Evolutionary conservation across 1,140 invertebrate genomes (phyloP), one percentile per base, ranked within the genome.

Genomic region (Zaprionus capensis): DNA sequence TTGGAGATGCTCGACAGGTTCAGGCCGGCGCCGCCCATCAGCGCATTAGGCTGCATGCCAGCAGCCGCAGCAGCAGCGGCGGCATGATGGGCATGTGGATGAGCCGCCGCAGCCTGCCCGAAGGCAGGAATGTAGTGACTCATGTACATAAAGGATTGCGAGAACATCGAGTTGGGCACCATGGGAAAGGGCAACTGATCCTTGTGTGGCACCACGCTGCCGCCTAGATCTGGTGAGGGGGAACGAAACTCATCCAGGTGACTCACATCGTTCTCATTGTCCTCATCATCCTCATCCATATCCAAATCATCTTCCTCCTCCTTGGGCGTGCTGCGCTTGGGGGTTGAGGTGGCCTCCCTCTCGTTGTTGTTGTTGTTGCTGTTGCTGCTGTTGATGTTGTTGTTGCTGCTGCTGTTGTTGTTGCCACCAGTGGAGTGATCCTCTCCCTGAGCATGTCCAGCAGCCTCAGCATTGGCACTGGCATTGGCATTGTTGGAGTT

Each of bases 81-180:
- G 3, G 88, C 88, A 74, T 92, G 91, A 92, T 81, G 93, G 36
- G 24, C 92, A 93, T 92, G 87, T 92, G 91, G 78, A 93, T 92
- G 84, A 6, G 77, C 91, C 84, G 73, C 93, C 14, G 62, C 93
- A 53, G 82, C 93, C 93, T 93, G 90, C 93, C 91, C 80, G 93
- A 92, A 88, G 17, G 91, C 91, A 53, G 95, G 96, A 86, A 97
- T 96, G 91, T 97, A 97, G 85, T 97, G 97, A 79, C 96, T 97
- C 97, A 98, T 97, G 91, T 97, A 97, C 96, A 97, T 97, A 80
- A 98, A 97, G 69, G 96, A 96, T 85, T 97, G 97, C 61, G 93
- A 93, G 92, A 97, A 97, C 95, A 97, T 96, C 1, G 96, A 96
- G 90, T 97, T 97, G 41, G 96, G 96, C 1, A 97, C 96, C 91